Percentiles rank a stretch among this genome's conserved stretches.
Evolutionary conservation across 2,888 invertebrate genomes (phyloP).

Genomic region (Syrphus vitripennis): DNA sequence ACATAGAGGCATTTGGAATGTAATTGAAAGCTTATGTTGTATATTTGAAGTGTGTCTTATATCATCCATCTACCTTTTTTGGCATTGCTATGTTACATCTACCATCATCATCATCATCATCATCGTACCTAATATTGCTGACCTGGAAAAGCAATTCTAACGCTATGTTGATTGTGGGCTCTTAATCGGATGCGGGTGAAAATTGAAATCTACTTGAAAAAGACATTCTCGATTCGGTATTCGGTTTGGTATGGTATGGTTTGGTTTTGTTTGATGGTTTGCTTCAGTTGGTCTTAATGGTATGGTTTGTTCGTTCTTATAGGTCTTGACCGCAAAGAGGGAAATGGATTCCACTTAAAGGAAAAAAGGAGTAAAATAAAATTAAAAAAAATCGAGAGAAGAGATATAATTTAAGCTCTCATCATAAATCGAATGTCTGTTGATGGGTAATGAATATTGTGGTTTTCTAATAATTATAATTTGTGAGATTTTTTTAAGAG

Average conservation of each 20-base stretch:
- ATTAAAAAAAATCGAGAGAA: constrained; percentile 3
- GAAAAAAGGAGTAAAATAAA: neutral
- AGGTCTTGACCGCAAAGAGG: constrained; percentile 20
- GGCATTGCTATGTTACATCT: neutral
- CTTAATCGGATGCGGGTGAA: constrained; percentile 63
- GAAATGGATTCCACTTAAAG: constrained; percentile 34
- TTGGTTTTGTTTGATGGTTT: neutral
- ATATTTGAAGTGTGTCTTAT: constrained; percentile 24
- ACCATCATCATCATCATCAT: neutral
- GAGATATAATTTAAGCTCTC: neutral
- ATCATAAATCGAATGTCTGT: constrained; percentile 12
- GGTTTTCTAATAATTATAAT: neutral
- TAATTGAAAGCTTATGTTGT: constrained; percentile 63
- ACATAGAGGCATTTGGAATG: constrained; percentile 39
- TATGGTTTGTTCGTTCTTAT: neutral
- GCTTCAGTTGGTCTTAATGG: neutral
- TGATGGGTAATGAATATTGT: neutral
- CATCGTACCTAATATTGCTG: neutral
- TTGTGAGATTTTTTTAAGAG: neutral
- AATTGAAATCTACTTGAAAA: constrained; percentile 44
- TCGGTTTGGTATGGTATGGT: neutral
- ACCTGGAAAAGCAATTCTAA: constrained; percentile 43
- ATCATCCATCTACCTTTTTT: neutral
- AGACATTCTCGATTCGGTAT: neutral
- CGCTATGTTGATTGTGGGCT: constrained; percentile 42